Conservation (phyloP, 1,140 invertebrate genomes). For the Metaphire vulgaris region DNA sequence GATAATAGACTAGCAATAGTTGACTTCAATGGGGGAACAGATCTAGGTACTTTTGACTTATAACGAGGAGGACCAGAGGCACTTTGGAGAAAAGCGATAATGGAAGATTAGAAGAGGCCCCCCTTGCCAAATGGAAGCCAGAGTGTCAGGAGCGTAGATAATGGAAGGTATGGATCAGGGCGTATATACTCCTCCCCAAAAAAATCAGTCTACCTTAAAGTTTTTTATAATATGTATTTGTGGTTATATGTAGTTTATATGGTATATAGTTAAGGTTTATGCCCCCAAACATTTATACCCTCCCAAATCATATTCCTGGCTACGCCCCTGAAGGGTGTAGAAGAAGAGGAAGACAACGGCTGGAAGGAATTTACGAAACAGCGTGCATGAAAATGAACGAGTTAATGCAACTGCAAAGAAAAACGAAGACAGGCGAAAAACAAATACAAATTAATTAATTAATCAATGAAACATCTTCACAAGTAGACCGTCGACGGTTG, state of each 20-base stretch:
- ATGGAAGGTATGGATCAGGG: not conserved
- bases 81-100: too few relatives aligned
- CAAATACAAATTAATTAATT: not conserved
- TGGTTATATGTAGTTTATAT: not conserved
- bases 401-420: not conserved
- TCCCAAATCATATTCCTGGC: too few relatives aligned
- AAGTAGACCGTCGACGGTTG: not conserved
- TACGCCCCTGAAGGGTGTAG: not conserved
- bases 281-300: too few relatives aligned
- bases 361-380: too few relatives aligned
- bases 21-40: too few relatives aligned
- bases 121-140: not conserved
- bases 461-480: not conserved
- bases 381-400: too few relatives aligned
- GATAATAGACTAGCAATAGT: not conserved
- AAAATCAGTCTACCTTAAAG: too few relatives aligned
- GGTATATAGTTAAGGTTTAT: too few relatives aligned
- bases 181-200: too few relatives aligned
- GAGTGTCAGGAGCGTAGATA: not conserved
- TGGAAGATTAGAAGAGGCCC: too few relatives aligned
- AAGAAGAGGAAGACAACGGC: not conserved
- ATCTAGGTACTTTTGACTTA: too few relatives aligned
- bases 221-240: not conserved
- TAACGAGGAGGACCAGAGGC: too few relatives aligned
- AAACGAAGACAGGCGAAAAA: not conserved